Conservation (phyloP, 2,888 invertebrate species). For the Leucoma salicis region DNA sequence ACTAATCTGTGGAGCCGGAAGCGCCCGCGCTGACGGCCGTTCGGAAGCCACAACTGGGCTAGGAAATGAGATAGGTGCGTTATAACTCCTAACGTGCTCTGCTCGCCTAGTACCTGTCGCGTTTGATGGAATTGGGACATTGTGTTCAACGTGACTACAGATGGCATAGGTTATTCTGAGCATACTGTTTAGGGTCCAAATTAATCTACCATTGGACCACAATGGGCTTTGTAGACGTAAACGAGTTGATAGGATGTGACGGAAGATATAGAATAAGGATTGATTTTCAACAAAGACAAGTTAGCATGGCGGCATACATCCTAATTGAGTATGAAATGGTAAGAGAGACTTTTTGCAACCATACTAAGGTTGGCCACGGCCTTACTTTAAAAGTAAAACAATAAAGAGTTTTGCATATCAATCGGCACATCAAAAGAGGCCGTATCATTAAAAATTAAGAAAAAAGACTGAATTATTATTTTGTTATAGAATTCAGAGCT, state of each 20-base stretch:
- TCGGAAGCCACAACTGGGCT: constrained; percentile 79
- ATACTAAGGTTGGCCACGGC: constrained; percentile 16
- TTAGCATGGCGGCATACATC: background rate
- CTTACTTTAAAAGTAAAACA: constrained; percentile 46
- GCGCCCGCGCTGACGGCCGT: constrained; percentile 70
- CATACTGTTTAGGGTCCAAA: constrained; percentile 5
- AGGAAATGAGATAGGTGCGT: constrained; percentile 80
- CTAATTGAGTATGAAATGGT: background rate
- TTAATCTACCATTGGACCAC: constrained; percentile 8
- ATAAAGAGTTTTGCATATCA: constrained; percentile 72
- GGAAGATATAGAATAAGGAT: background rate
- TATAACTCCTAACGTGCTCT: constrained; percentile 59
- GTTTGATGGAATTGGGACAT: constrained; percentile 36
- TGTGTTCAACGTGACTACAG: constrained; percentile 17
- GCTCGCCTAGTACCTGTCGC: constrained; percentile 36
- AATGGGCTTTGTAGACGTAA: constrained; percentile 21
- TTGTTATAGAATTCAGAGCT: constrained; percentile 7
- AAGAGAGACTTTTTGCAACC: constrained; percentile 7
- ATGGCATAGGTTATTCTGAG: constrained; percentile 7
- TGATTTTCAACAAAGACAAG: no score
- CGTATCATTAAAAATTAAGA: constrained; percentile 59
- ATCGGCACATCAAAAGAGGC: constrained; percentile 67
- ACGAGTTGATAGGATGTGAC: constrained; percentile 17
- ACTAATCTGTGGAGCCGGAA: constrained; percentile 80
- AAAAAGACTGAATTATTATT: constrained; percentile 32